Base-by-base conservation (phyloP, 2,888 invertebrate species). In the Gerosis bhagava region DNA sequence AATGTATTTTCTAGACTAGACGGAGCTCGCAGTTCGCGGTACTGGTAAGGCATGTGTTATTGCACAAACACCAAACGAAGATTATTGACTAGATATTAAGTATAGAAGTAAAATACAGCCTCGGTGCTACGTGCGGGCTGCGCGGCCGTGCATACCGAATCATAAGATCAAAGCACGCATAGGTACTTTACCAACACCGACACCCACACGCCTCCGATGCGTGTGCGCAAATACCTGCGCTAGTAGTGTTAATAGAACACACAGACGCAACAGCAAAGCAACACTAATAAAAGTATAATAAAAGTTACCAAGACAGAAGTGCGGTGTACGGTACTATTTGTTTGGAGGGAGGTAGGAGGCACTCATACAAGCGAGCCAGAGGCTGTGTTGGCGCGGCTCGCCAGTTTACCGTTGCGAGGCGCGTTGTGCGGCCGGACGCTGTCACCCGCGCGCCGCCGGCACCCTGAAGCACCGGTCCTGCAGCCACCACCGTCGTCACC, bases 341-440 rank as follows among this genome's bases (percentile, higher is more conserved):
- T 78, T 83, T 77, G 83, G 87, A 84, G 84, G 87, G 87, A 86
- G 86, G 84, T 83, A 83, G 73, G 76, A 81, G 81, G 83, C 84
- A 83, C 83, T 81, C 83, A 71, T 77, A 83, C 82, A 76, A 73
- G 81, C 81, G 78, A 77, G 75, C 79, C 77, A 83, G 86, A 83
- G 84, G 83, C 82, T 83, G 86, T 75, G 83, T 77, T 67, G 74
- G 72, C 74, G 76, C 76, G 76, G 77, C 70, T 55, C 74, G 83
- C 77, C 86, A 88, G 88, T 88, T 88, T 88, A 88, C 88, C 88
- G 88, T 88, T 88, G 88, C 78, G 79, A 83, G 87, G 88, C 88
- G 88, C 87, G 83, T 81, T 72, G 86, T 83, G 86, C 86, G 87
- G 87, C 83, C 83, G 86, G 83, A 82, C 82, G 82, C 73, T 67